These are phyloP conservation scores for Torymus texanus DNA, from an alignment of 2,888 invertebrate species.

Conservation along the genomic window DNA sequence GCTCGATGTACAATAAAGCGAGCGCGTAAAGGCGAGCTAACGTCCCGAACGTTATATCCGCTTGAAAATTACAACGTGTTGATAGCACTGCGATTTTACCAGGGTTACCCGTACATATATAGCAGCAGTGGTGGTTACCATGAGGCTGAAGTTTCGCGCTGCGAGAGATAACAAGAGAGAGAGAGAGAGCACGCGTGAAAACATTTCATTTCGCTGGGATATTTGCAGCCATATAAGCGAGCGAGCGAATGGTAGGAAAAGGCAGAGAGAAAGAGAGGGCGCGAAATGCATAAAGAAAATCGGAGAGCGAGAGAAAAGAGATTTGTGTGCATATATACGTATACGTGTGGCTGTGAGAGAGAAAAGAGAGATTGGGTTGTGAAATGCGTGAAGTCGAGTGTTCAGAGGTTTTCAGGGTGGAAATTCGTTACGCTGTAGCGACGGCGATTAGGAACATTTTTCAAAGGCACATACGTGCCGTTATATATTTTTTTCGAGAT, in stretches of 20 bases:
- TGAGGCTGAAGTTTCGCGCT: background rate
- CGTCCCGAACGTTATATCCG: constrained; percentile 33
- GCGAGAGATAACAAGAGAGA: constrained; percentile 4
- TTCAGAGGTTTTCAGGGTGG: too few species aligned
- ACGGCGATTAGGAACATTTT: too few species aligned
- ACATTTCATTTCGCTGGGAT: constrained; percentile 32
- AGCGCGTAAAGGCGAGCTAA: constrained; percentile 21
- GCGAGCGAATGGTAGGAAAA: background rate
- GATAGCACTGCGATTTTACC: constrained; percentile 30
- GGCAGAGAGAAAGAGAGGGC: constrained; percentile 1
- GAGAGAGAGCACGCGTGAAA: background rate
- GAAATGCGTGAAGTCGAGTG: too few species aligned
- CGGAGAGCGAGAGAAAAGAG: constrained; percentile 4
- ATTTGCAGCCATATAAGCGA: constrained; percentile 19
- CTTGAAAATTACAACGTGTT: constrained; percentile 51
- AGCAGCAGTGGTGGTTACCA: too few species aligned
- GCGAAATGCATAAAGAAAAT: constrained; percentile 5
- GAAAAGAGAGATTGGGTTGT: too few species aligned
- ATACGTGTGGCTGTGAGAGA: too few species aligned
- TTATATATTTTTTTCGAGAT: too few species aligned
- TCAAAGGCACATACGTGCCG: too few species aligned
- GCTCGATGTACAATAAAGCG: constrained; percentile 15
- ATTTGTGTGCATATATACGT: too few species aligned
- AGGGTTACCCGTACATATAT: background rate
- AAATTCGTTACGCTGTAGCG: too few species aligned